Evolutionary conservation across 2,797 vertebrate species (phyloP).

Genomic region (Sebastes steindachneri): DNA sequence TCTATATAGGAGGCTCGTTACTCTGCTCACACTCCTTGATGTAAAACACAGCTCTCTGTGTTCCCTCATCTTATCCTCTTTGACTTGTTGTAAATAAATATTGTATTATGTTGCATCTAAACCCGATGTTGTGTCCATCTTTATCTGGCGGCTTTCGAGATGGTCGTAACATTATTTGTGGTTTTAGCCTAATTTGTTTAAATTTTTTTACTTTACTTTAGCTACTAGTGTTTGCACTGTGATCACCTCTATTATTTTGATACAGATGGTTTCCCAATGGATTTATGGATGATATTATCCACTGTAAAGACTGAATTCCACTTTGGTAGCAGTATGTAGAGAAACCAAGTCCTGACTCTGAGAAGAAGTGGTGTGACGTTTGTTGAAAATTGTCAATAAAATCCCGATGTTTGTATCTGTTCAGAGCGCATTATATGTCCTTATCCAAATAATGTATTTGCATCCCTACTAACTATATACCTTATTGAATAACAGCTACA

Average conservation of each 20-base stretch:
- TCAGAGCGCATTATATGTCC: neutral
- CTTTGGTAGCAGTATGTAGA: neutral
- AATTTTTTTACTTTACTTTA: neutral
- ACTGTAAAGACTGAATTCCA: neutral
- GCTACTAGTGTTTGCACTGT: neutral
- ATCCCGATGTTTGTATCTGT: neutral
- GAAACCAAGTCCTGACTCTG: neutral
- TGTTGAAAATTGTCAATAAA: neutral
- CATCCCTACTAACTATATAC: neutral
- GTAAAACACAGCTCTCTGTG: too few relatives aligned
- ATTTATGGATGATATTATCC: neutral
- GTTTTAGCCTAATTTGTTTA: neutral
- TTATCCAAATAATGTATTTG: neutral
- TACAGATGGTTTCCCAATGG: neutral
- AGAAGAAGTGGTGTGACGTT: neutral
- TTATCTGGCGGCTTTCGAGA: too few relatives aligned
- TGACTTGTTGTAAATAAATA: too few relatives aligned
- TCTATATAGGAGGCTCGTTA: too few relatives aligned
- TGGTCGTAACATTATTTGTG: too few relatives aligned
- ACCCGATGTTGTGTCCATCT: too few relatives aligned
- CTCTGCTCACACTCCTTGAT: too few relatives aligned
- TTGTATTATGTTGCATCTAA: too few relatives aligned
- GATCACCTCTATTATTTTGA: neutral
- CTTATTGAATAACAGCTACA: conserved; percentile 8
- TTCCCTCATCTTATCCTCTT: too few relatives aligned